Conservation (phyloP, 2,797 vertebrate species). For the Gila robusta region DNA sequence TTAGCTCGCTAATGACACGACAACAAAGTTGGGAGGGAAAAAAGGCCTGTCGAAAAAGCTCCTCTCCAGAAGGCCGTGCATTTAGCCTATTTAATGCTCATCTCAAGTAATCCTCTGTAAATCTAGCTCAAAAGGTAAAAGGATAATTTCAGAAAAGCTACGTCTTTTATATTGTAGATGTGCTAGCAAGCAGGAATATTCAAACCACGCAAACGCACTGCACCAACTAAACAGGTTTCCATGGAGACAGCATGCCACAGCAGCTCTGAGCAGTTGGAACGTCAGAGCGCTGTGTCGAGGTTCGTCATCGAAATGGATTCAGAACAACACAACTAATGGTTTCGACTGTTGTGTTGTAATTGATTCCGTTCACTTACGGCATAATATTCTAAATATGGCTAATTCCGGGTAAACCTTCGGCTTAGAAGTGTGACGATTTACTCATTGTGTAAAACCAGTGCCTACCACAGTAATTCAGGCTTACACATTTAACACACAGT, state of each 20-base stretch:
- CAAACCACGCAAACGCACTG: slow-evolving; percentile 68
- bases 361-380: slow-evolving; percentile 24
- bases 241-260: slow-evolving; percentile 74
- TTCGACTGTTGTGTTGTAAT: slow-evolving; percentile 65
- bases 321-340: slow-evolving; percentile 39
- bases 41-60: slow-evolving; percentile 38
- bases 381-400: slow-evolving; percentile 32
- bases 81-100: neutral
- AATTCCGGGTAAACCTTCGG: slow-evolving; percentile 25
- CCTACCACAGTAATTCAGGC: neutral
- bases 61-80: slow-evolving; percentile 1
- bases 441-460: slow-evolving; percentile 2
- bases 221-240: slow-evolving; percentile 73
- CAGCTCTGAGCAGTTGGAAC: slow-evolving; percentile 44
- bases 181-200: slow-evolving; percentile 41
- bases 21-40: slow-evolving; percentile 39
- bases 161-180: slow-evolving; percentile 28
- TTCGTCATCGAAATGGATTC: slow-evolving; percentile 52
- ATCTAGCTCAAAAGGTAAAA: neutral
- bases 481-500: neutral
- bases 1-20: slow-evolving; percentile 51
- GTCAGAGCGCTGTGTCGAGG: slow-evolving; percentile 45
- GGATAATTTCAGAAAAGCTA: neutral
- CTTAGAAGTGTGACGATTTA: neutral
- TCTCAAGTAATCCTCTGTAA: neutral